Conservation (phyloP, 2,797 vertebrate genomes). For the Gadopsis bispinosus region DNA sequence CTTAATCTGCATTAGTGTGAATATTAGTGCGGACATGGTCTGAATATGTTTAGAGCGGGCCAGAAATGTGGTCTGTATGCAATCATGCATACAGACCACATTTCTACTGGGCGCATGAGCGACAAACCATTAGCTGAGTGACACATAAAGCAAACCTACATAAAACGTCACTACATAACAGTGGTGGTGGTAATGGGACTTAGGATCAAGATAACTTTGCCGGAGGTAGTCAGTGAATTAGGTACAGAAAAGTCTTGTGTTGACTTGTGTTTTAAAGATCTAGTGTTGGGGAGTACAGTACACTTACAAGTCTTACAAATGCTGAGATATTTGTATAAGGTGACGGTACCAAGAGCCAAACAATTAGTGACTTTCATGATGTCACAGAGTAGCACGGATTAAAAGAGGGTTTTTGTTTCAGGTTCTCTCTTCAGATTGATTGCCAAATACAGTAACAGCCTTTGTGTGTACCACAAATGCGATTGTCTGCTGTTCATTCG, state of each 20-base stretch:
- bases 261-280: slow-evolving; percentile 28
- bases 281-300: slow-evolving; percentile 6
- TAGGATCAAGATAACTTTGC: slow-evolving; percentile 21
- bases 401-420: slow-evolving; percentile 35
- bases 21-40: background rate
- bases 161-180: slow-evolving; percentile 38
- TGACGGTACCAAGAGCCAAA: slow-evolving; percentile 43
- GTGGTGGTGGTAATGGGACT: background rate
- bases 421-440: slow-evolving; percentile 40
- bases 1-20: slow-evolving; percentile 9
- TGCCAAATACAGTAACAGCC: slow-evolving; percentile 46
- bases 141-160: slow-evolving; percentile 47
- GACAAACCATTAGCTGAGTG: slow-evolving; percentile 52
- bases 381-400: slow-evolving; percentile 30
- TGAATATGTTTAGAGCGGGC: slow-evolving; percentile 17
- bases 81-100: slow-evolving; percentile 31
- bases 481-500: slow-evolving; percentile 43
- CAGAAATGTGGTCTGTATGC: no score
- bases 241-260: slow-evolving; percentile 8
- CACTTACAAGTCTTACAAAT: slow-evolving; percentile 20
- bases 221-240: slow-evolving; percentile 18
- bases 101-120: slow-evolving; percentile 34
- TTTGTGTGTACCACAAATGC: slow-evolving; percentile 31
- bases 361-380: slow-evolving; percentile 42
- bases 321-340: slow-evolving; percentile 30